Conservation (phyloP, 2,113 vertebrate species). For the Grammomys surdaster region DNA sequence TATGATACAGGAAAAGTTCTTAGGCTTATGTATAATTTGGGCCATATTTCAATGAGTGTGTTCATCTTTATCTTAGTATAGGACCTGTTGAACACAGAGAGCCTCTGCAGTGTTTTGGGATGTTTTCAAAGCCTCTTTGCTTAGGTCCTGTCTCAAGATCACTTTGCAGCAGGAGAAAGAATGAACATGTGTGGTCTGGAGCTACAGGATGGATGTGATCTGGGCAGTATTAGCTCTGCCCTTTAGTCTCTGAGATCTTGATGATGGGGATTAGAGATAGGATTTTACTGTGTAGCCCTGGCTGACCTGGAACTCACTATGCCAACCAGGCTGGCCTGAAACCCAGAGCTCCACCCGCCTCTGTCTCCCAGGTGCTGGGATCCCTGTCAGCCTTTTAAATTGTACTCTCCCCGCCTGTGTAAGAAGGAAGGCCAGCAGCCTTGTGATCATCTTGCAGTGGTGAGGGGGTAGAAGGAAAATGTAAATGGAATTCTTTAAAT, state of each 20-base stretch:
- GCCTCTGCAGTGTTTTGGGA: neutral
- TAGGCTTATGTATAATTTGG: neutral
- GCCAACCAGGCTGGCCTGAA: neutral
- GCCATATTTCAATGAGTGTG: neutral
- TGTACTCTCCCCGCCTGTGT: slow-evolving; percentile 27
- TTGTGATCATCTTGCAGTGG: neutral
- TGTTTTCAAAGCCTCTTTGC: neutral
- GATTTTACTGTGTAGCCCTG: neutral
- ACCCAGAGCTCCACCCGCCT: neutral
- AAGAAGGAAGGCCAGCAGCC: neutral
- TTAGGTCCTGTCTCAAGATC: neutral
- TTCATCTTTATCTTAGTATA: too few relatives aligned
- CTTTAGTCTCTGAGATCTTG: neutral
- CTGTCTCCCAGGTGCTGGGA: neutral
- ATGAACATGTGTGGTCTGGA: neutral
- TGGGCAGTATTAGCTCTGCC: neutral
- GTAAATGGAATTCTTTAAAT: neutral
- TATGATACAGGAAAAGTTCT: neutral
- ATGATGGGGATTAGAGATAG: neutral
- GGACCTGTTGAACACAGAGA: neutral
- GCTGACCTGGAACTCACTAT: neutral
- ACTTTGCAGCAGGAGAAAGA: neutral
- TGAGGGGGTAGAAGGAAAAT: neutral
- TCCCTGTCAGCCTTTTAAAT: neutral
- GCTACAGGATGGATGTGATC: neutral